A percentile compares a stretch with the other conserved stretches of the same genome.
These are phyloP conservation scores for Siniperca undulata DNA, from an alignment of 2,797 vertebrate species.

Conservation along the genomic window DNA sequence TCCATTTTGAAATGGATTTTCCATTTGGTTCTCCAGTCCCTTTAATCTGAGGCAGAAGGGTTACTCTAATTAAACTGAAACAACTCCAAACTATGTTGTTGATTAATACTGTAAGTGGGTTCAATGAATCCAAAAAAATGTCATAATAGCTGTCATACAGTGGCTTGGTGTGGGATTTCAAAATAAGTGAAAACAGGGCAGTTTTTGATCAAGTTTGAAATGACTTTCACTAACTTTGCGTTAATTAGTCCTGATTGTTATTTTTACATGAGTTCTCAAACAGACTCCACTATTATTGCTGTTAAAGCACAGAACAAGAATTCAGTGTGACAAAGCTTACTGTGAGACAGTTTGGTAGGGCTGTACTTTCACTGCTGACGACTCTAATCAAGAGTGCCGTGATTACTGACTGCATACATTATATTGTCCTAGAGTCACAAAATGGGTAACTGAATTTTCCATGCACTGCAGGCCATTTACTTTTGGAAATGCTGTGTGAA, in stretches of 20 bases:
- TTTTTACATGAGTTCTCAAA: constrained; percentile 2
- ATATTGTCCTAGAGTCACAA: neutral
- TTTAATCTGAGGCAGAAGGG: constrained; percentile 14
- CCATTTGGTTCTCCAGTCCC: neutral
- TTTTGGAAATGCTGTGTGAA: neutral
- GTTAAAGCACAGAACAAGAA: constrained; percentile 15
- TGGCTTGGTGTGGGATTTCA: constrained; percentile 11
- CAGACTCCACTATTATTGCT: neutral
- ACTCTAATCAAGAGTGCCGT: neutral
- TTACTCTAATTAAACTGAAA: constrained; percentile 26
- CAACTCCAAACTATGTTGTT: neutral
- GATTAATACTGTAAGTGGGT: neutral
- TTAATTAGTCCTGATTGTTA: constrained; percentile 13
- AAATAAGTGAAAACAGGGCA: neutral
- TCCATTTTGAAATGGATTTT: neutral
- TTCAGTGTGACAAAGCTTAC: constrained; percentile 31
- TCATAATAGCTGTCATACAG: neutral
- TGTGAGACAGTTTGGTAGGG: constrained; percentile 9
- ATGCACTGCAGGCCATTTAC: neutral
- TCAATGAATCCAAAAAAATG: constrained; percentile 10
- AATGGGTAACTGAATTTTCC: neutral
- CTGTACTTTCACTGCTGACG: constrained; percentile 9
- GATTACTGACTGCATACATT: constrained; percentile 6
- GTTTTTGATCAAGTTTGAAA: constrained; percentile 21
- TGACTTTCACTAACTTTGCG: constrained; percentile 14